Conservation (phyloP, 2,113 vertebrate species). For the Xiphophorus hellerii region DNA sequence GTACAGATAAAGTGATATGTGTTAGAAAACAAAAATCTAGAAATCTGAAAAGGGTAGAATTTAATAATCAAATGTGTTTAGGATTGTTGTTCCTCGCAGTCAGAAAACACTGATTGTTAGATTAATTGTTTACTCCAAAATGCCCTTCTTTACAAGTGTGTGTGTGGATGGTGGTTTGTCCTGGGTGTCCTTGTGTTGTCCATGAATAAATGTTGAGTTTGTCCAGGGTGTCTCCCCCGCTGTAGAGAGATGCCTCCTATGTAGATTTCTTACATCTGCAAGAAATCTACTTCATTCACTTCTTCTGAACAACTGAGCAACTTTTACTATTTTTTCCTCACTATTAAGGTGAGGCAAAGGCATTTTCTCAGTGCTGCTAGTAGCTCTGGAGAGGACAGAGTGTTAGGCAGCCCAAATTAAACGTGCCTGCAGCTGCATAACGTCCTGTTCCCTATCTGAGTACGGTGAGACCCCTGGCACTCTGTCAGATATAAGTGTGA, state of each 20-base stretch:
- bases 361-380: constrained; percentile 38
- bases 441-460: constrained; percentile 62
- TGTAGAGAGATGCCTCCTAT: neutral
- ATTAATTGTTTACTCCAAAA: neutral
- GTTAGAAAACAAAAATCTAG: neutral
- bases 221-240: neutral
- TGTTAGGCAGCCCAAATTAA: constrained; percentile 60
- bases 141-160: neutral
- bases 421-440: constrained; percentile 49
- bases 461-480: constrained; percentile 44
- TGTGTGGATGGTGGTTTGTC: neutral
- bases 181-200: neutral
- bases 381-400: constrained; percentile 50
- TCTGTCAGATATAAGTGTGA: constrained; percentile 42
- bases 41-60: neutral
- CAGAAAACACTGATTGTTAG: neutral
- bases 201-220: neutral
- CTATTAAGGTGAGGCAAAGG: constrained; percentile 22
- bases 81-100: neutral
- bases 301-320: neutral
- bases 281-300: neutral
- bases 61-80: neutral
- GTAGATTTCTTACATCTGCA: too few relatives aligned
- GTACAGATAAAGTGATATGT: too few relatives aligned
- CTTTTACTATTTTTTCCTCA: neutral